Percentiles rank a stretch among this genome's conserved stretches.
These are phyloP conservation scores for Spea multiplicata DNA, from an alignment of 2,113 vertebrate genomes.

Conservation along the genomic window DNA sequence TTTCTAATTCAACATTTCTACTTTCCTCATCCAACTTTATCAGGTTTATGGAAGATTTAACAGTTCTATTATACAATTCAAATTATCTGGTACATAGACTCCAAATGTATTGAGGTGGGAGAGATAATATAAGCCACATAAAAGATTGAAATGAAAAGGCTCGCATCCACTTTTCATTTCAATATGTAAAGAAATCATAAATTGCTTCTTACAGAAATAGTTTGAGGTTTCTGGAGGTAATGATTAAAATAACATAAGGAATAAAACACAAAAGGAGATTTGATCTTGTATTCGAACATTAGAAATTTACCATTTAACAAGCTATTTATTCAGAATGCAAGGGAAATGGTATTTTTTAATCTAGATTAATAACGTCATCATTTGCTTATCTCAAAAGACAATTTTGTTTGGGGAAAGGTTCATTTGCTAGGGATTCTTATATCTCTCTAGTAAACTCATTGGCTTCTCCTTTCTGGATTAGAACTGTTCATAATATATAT, in stretches of 20 bases:
- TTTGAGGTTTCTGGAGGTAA: not conserved
- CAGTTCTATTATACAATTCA: not conserved
- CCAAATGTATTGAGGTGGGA: not conserved
- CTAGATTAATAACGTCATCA: too few species aligned
- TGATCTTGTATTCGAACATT: not conserved
- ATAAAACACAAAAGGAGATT: not conserved
- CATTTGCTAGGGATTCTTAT: too few species aligned
- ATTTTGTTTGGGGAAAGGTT: too few species aligned
- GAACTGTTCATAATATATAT: too few species aligned
- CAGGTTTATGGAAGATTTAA: not conserved
- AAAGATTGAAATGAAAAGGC: not conserved
- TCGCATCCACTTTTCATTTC: not conserved
- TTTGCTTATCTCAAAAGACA: too few species aligned
- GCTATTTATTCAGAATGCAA: too few species aligned
- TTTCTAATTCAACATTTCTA: not conserved
- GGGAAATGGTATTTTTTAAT: too few species aligned
- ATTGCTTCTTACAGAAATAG: not conserved
- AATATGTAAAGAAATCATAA: not conserved
- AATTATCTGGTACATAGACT: not conserved
- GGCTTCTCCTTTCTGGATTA: too few species aligned
- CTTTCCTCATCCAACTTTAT: not conserved
- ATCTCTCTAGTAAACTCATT: too few species aligned
- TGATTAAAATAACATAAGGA: not conserved
- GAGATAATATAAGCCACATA: not conserved
- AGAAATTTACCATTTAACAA: not conserved